Conservation (phyloP, 2,888 invertebrate genomes). For the Oscheius sp. region DNA sequence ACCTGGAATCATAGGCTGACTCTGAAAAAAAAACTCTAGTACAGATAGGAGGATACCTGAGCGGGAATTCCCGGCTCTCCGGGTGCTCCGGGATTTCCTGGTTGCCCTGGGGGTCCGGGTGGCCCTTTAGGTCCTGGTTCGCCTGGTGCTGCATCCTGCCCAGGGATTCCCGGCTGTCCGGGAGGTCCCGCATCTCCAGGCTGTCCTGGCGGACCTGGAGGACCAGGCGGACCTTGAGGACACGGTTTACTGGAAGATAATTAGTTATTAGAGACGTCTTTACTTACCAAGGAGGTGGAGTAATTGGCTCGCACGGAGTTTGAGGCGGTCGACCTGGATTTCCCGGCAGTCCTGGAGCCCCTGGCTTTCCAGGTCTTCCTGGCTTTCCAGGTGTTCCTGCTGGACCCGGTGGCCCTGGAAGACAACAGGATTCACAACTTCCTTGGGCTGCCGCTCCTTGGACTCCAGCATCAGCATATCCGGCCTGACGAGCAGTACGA, state of each 20-base stretch:
- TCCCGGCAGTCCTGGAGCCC: constrained; percentile 48
- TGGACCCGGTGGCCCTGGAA: constrained; percentile 47
- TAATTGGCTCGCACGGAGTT: constrained; percentile 46
- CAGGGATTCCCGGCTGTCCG: constrained; percentile 42
- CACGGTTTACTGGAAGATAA: constrained; percentile 46
- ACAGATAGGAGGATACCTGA: constrained; percentile 6
- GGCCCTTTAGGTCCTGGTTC: constrained; percentile 65
- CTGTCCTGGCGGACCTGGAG: constrained; percentile 41
- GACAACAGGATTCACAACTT: constrained; percentile 50
- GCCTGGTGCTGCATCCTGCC: constrained; percentile 54
- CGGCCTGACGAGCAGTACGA: constrained; percentile 58
- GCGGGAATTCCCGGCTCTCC: constrained; percentile 54
- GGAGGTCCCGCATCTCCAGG: constrained; percentile 47
- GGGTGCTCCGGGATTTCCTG: constrained; percentile 54
- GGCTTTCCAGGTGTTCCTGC: constrained; percentile 51
- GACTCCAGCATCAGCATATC: constrained; percentile 31
- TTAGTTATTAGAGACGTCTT: constrained; percentile 33
- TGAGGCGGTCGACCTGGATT: constrained; percentile 48
- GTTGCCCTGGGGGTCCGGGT: constrained; percentile 54
- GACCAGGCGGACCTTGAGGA: constrained; percentile 52
- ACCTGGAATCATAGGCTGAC: constrained; percentile 52
- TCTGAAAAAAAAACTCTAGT: not conserved
- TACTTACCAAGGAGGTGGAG: constrained; percentile 32
- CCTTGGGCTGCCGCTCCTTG: constrained; percentile 31
- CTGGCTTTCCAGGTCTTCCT: constrained; percentile 46